Percentiles rank a stretch among this genome's conserved stretches.
Conservation (phyloP, 2,113 vertebrate genomes). For the Chinchilla lanigera region DNA sequence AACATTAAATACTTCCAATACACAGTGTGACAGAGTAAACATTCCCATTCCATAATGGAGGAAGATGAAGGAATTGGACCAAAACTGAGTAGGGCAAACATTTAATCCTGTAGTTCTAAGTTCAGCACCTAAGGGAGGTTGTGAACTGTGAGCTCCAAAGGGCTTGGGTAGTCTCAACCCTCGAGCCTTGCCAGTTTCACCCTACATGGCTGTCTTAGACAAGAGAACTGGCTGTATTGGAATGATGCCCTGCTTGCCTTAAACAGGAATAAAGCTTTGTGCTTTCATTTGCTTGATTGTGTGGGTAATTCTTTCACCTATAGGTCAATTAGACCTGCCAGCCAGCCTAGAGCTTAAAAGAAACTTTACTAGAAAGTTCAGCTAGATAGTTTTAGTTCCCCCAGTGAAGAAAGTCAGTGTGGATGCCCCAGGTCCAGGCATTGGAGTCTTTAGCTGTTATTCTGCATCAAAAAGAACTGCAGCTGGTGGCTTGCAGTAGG, state of each 20-base stretch:
- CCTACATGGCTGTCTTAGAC: not conserved
- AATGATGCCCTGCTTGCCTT: not conserved
- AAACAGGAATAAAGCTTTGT: too few species aligned
- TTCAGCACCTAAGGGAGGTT: not conserved
- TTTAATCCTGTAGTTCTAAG: not conserved
- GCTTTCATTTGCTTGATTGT: not conserved
- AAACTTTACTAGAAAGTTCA: not conserved
- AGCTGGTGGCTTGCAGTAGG: not conserved
- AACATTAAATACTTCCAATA: not conserved
- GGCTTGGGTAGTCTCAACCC: not conserved
- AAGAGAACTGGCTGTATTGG: too few species aligned
- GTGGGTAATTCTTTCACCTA: not conserved
- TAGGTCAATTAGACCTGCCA: not conserved
- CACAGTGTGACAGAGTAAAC: not conserved
- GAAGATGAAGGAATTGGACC: not conserved
- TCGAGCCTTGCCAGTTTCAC: not conserved
- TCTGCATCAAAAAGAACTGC: not conserved
- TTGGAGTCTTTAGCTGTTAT: not conserved
- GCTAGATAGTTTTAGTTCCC: not conserved
- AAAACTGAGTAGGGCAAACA: not conserved
- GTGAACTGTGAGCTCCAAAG: not conserved
- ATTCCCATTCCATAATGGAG: not conserved
- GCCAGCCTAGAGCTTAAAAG: not conserved
- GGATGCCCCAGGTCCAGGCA: too few species aligned
- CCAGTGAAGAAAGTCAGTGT: not conserved